Conservation (phyloP, 2,113 vertebrate genomes). For the Tretioscincus oriximinensis region DNA sequence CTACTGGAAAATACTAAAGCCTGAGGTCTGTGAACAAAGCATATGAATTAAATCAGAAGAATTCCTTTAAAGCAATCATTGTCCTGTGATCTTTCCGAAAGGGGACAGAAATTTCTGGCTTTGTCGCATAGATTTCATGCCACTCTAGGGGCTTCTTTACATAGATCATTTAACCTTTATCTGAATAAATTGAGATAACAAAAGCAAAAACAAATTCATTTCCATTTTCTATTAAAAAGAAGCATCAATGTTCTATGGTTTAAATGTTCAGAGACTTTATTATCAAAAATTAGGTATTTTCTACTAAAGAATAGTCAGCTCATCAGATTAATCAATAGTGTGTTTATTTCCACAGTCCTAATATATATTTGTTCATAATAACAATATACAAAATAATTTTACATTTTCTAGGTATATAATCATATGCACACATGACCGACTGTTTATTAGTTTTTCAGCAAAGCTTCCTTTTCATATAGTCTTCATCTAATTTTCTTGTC, state of each 20-base stretch:
- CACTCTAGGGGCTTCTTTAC: not conserved
- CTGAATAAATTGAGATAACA: not conserved
- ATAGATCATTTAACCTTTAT: not conserved
- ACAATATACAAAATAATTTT: not conserved
- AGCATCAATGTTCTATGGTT: not conserved
- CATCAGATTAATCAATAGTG: not conserved
- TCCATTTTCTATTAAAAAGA: not conserved
- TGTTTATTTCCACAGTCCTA: not conserved
- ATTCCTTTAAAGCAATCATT: not conserved
- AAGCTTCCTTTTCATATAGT: not conserved
- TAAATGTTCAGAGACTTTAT: not conserved
- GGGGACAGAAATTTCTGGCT: not conserved
- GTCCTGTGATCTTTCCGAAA: not conserved
- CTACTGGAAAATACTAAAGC: too few relatives aligned
- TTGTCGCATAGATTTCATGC: not conserved
- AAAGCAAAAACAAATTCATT: not conserved
- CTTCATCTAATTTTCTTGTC: slow-evolving; percentile 13
- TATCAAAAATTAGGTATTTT: slow-evolving; percentile 1
- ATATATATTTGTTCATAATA: not conserved
- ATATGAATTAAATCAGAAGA: not conserved
- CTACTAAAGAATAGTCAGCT: slow-evolving; percentile 7
- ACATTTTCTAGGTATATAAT: not conserved
- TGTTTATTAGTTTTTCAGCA: not conserved
- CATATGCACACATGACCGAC: not conserved
- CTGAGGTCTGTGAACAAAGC: not conserved